phyloP scores from a whole-genome alignment of 2,797 vertebrate species.

The Silurus lanzhouensis region DNA sequence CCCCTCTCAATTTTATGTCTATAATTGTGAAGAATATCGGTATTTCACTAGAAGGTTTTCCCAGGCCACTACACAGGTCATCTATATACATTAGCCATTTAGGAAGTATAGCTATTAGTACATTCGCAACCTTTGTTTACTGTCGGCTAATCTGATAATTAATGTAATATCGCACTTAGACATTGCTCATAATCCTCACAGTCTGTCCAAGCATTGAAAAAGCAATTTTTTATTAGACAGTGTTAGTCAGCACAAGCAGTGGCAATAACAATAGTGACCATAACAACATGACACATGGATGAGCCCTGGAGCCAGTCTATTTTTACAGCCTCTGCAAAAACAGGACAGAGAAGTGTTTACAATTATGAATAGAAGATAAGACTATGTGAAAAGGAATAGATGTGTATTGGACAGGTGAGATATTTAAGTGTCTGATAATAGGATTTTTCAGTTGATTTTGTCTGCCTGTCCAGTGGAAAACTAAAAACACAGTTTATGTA shows the following conservation, averaged over 20 bases:
- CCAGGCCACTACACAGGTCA: not conserved
- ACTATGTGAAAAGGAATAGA: not conserved
- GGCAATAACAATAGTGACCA: not conserved
- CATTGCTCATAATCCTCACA: conserved; percentile 18
- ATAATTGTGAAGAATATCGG: not conserved
- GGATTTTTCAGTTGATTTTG: not conserved
- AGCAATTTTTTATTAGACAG: conserved; percentile 21
- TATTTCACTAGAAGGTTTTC: not conserved
- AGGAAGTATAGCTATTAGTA: not conserved
- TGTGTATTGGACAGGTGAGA: not conserved
- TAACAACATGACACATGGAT: not conserved
- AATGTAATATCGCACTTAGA: conserved; percentile 16
- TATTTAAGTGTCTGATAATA: not conserved
- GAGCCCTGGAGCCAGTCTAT: not conserved
- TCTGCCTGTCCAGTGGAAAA: not conserved
- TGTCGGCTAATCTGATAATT: conserved; percentile 10
- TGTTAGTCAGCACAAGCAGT: not conserved
- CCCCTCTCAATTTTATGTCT: too few relatives aligned
- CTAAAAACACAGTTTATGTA: not conserved
- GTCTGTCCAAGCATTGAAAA: not conserved
- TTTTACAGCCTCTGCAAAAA: not conserved
- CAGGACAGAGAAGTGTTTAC: not conserved
- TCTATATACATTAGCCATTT: not conserved
- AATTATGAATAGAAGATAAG: not conserved
- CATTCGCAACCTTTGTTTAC: not conserved